phyloP scores from a whole-genome alignment of 2,888 invertebrate species.

The Luperina testacea region DNA sequence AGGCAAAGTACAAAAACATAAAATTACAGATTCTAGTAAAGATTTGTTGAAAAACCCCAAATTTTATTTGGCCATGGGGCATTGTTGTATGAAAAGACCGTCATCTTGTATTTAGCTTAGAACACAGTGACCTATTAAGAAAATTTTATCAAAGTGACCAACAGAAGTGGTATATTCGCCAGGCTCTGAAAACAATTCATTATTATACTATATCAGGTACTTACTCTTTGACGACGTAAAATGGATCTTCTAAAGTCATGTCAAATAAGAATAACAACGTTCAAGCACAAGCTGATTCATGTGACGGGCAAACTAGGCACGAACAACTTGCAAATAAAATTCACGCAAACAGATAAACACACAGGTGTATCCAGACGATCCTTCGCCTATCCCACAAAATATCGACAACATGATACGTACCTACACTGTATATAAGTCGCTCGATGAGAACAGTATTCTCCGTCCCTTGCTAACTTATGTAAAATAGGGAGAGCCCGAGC shows the following conservation, averaged over 20 bases:
- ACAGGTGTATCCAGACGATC: constrained; percentile 74
- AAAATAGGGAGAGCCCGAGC: constrained; percentile 68
- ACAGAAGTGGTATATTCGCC: constrained; percentile 22
- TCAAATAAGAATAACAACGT: constrained; percentile 89
- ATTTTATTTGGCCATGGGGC: background rate
- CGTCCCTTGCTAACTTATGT: constrained; percentile 83
- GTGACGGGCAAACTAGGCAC: constrained; percentile 71
- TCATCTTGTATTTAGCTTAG: background rate
- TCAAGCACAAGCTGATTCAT: constrained; percentile 78
- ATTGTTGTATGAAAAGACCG: background rate
- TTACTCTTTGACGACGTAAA: constrained; percentile 99
- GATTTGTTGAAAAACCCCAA: background rate
- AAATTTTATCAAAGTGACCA: background rate
- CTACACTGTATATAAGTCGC: constrained; percentile 78
- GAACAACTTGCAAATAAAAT: constrained; percentile 59
- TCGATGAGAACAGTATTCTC: constrained; percentile 81
- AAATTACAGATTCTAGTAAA: background rate
- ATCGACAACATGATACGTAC: constrained; percentile 83
- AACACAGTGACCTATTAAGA: background rate
- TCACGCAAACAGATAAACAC: constrained; percentile 70
- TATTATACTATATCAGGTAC: constrained; percentile 84
- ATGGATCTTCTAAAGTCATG: constrained; percentile 99
- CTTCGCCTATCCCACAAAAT: constrained; percentile 87
- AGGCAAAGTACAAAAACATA: background rate
- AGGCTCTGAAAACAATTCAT: constrained; percentile 43